phyloP scores from a whole-genome alignment of 1,140 invertebrate genomes.

The Drosophila pseudoobscura region DNA sequence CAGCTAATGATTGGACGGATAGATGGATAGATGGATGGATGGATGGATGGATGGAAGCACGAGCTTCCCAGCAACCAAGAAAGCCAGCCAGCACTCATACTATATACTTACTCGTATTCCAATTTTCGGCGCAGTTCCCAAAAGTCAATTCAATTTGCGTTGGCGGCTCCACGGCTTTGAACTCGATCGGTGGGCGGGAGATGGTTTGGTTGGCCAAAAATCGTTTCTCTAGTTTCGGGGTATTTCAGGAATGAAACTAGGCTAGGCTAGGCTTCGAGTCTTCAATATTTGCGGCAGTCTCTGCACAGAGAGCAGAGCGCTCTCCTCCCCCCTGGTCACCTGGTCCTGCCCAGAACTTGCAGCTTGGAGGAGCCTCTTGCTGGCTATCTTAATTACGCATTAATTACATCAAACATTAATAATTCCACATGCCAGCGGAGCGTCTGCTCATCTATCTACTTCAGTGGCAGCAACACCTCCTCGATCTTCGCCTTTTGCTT shows the following conservation, averaged over 20 bases:
- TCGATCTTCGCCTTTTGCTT: conserved; percentile 24
- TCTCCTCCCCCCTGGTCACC: not conserved
- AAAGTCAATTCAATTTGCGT: conserved; percentile 64
- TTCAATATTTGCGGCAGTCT: too few species aligned
- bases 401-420: conserved; percentile 80
- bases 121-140: conserved; percentile 14
- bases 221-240: conserved; percentile 24
- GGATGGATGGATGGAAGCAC: conserved; percentile 27
- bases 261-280: conserved; percentile 6
- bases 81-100: not conserved
- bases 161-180: conserved; percentile 68
- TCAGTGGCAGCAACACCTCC: conserved; percentile 72
- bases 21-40: not conserved
- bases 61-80: conserved; percentile 21
- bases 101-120: conserved; percentile 9
- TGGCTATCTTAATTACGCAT: conserved; percentile 78
- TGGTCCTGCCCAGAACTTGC: conserved; percentile 5
- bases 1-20: conserved; percentile 53
- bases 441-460: conserved; percentile 66
- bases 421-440: conserved; percentile 54
- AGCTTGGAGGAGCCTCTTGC: not conserved
- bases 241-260: conserved; percentile 32
- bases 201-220: conserved; percentile 35
- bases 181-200: conserved; percentile 56
- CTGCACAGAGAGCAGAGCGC: too few species aligned